A percentile compares a stretch with the other conserved stretches of the same genome.
Conservation (phyloP, 92 coral and sea anemone genomes). For the Zoanthus gigantus region DNA sequence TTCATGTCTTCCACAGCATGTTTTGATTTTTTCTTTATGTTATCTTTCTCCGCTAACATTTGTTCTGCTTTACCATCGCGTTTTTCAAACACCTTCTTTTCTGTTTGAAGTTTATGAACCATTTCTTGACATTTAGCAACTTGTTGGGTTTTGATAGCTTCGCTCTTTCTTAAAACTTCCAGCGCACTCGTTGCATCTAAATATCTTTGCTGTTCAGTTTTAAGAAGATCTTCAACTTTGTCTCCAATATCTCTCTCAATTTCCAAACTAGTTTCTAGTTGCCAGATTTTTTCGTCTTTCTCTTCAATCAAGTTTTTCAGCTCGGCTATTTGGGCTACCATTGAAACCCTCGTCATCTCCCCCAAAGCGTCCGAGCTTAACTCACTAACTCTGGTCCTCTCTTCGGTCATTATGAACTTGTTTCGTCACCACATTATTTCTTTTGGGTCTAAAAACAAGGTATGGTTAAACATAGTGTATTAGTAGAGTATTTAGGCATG, state of each 20-base stretch:
- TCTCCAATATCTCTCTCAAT: conserved; percentile 66
- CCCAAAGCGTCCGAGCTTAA: conserved; percentile 21
- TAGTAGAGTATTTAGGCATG: too few relatives aligned
- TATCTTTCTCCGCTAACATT: conserved; percentile 20
- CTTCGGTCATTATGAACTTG: background rate
- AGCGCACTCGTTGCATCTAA: conserved; percentile 44
- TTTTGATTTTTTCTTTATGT: conserved; percentile 3
- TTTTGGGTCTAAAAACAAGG: too few relatives aligned
- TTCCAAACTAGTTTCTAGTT: conserved; percentile 66
- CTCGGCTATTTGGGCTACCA: background rate
- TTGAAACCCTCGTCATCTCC: background rate
- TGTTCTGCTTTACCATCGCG: background rate
- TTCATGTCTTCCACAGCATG: conserved; percentile 30
- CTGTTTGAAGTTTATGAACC: conserved; percentile 15
- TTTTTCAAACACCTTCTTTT: conserved; percentile 6
- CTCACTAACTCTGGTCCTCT: conserved; percentile 6
- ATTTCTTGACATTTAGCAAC: conserved; percentile 22
- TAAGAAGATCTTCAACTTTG: conserved; percentile 50
- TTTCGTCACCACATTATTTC: background rate
- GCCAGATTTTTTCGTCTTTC: conserved; percentile 63
- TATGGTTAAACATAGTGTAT: too few relatives aligned
- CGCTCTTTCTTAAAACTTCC: conserved; percentile 5
- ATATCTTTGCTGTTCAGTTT: conserved; percentile 59
- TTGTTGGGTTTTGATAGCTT: background rate
- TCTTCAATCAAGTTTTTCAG: conserved; percentile 45